Percentiles rank a stretch among this genome's conserved stretches.
Conservation (phyloP, 2,888 invertebrate species). For the Eurytoma adleriae region DNA sequence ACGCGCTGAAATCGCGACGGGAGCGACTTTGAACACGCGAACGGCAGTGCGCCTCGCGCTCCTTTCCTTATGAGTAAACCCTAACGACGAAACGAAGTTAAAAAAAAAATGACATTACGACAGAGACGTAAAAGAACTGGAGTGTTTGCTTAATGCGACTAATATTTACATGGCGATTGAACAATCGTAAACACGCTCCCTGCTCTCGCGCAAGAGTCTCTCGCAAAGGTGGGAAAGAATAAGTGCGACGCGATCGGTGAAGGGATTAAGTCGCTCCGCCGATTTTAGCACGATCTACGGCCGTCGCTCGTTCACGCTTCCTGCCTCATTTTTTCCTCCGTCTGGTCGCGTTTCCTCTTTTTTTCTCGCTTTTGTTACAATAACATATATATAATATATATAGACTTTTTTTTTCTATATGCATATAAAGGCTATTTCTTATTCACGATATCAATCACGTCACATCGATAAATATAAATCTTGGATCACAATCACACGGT, state of each 20-base stretch:
- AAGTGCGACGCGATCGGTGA: not conserved
- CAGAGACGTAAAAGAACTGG: not conserved
- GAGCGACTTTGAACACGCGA: constrained; percentile 24
- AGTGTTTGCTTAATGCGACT: constrained; percentile 4
- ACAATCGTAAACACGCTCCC: constrained; percentile 7
- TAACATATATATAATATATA: constrained; percentile 53
- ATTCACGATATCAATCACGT: constrained; percentile 66
- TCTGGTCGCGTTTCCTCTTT: not conserved
- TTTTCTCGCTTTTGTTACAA: constrained; percentile 25
- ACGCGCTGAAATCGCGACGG: constrained; percentile 45
- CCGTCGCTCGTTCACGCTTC: constrained; percentile 45
- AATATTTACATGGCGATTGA: constrained; percentile 54
- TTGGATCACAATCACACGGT: constrained; percentile 66
- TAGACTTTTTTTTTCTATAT: constrained; percentile 53
- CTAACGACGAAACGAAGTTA: constrained; percentile 10
- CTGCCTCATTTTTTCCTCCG: not conserved
- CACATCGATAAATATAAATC: constrained; percentile 69
- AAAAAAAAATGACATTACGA: constrained; percentile 14
- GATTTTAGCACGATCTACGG: constrained; percentile 49
- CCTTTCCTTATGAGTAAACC: not conserved
- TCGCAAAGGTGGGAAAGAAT: constrained; percentile 30
- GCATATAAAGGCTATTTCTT: constrained; percentile 60
- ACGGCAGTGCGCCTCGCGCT: constrained; percentile 6
- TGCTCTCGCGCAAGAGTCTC: constrained; percentile 24
- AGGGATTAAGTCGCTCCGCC: constrained; percentile 21